Evolutionary conservation across 1,140 invertebrate species (phyloP), one percentile per base, ranked within the genome.

Genomic region (Neelides sp.): DNA sequence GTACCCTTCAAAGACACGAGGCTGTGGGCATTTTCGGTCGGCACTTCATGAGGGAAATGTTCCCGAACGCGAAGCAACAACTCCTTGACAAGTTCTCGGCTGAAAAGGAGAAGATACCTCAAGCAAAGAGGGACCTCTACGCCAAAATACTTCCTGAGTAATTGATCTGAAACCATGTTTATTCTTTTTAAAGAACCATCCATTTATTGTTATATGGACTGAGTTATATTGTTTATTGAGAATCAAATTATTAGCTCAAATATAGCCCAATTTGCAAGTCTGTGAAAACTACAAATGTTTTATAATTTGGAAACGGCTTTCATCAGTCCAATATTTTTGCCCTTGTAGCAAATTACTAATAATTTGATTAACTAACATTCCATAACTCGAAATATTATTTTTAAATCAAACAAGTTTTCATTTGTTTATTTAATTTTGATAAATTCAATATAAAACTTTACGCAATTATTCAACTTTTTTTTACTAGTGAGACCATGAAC

Each of bases 1-100:
- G 95, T 68, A 92, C 90, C 3, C 68, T 97, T 13, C 48, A 48
- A 30, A 54, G 52, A 28, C 46, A 51, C 32, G 44, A 54, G 1
- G 89, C 86, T 1, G 86, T 89, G 0, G 67, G 83, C 4, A 86
- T 92, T 3, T 96, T 97, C 71, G 92, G 91, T 0, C 73, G 82
- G 19, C 85, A 83, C 0, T 69, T 94, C 19, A 69, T 95, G 1
- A 72, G 83, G 19, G 85, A 87, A 4, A 83, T 95, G 0, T 95
- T 90, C 64, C 83, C 82, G 63, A 85, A 84, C 13, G 82, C 95
- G 54, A 81, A 82, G n/a, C 75, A 80, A 52, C 88, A 94, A 65
- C 71, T 96, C 8, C 78, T 92, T 4, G 59, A 62, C 13, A 62
- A 61, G 24, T 58, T 61, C 34, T 41, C 42, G 3, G 50, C 53